These are phyloP conservation scores for Nomada fabriciana DNA, from an alignment of 2,888 invertebrate species.

Conservation along the genomic window DNA sequence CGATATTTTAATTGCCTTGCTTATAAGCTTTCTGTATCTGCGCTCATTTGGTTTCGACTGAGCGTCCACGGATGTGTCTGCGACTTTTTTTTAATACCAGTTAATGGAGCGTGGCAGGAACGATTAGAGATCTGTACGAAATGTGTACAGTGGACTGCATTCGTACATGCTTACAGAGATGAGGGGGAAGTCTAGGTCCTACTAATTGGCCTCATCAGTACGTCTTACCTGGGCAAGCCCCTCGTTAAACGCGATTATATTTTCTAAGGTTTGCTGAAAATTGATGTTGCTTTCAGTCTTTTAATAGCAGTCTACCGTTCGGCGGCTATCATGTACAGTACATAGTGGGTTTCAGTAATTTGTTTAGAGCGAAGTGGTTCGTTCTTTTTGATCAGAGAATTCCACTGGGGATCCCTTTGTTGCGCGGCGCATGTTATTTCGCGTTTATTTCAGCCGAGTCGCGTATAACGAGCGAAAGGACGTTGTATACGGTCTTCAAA, in stretches of 20 bases:
- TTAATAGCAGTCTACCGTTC: too few species aligned
- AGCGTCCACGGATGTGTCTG: too few species aligned
- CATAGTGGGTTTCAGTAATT: background rate
- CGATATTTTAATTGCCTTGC: conserved; percentile 33
- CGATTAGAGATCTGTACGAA: background rate
- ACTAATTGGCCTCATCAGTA: conserved; percentile 38
- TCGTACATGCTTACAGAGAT: conserved; percentile 1
- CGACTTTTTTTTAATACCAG: too few species aligned
- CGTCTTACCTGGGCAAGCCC: conserved; percentile 4
- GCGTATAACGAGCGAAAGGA: conserved; percentile 6
- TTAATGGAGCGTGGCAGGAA: too few species aligned
- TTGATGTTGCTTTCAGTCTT: too few species aligned
- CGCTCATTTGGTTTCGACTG: too few species aligned
- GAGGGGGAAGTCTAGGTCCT: conserved; percentile 1
- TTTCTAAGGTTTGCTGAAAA: background rate
- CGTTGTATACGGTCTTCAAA: conserved; percentile 28
- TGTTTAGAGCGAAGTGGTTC: background rate
- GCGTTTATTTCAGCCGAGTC: conserved; percentile 27
- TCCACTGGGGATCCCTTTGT: conserved; percentile 1
- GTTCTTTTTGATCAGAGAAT: background rate
- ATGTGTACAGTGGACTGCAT: conserved; percentile 4
- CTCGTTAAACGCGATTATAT: background rate
- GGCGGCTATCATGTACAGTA: too few species aligned
- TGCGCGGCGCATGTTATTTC: background rate
- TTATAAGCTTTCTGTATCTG: too few species aligned